phyloP scores from a whole-genome alignment of 2,888 invertebrate genomes.

The Drymonia ruficornis region DNA sequence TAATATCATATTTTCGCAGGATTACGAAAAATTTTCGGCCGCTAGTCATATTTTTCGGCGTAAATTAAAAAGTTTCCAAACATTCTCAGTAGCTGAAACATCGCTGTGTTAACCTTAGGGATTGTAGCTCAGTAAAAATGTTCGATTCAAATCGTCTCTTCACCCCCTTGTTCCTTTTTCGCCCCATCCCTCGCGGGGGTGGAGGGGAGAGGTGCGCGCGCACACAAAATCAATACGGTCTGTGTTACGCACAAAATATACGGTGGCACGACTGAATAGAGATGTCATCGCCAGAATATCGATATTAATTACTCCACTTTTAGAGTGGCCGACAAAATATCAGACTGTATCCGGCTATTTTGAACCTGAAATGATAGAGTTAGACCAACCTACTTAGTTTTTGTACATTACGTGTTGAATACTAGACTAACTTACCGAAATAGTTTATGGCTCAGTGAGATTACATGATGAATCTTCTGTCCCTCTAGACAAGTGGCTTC shows the following conservation, averaged over 20 bases:
- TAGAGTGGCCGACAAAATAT: conserved; percentile 24
- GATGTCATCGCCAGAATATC: conserved; percentile 73
- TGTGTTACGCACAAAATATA: conserved; percentile 78
- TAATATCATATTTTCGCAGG: conserved; percentile 31
- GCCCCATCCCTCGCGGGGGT: conserved; percentile 43
- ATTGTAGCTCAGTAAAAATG: conserved; percentile 76
- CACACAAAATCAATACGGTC: conserved; percentile 80
- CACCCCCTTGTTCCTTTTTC: conserved; percentile 74
- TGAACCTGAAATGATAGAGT: conserved; percentile 2
- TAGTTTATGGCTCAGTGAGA: too few relatives aligned
- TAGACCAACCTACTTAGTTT: too few relatives aligned
- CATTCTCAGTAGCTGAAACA: conserved; percentile 57
- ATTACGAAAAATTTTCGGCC: conserved; percentile 24
- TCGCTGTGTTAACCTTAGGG: conserved; percentile 74
- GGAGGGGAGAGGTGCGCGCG: conserved; percentile 70
- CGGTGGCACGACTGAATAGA: conserved; percentile 57
- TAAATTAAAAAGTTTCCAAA: conserved; percentile 45
- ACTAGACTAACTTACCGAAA: too few relatives aligned
- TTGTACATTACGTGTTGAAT: too few relatives aligned
- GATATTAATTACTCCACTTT: conserved; percentile 46
- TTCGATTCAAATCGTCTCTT: conserved; percentile 77
- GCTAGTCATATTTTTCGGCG: conserved; percentile 27
- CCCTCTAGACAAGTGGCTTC: too few relatives aligned
- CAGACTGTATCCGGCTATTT: conserved; percentile 18
- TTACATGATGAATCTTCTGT: too few relatives aligned